Conservation (phyloP, 2,888 invertebrate genomes). For the Stictocephala bisonia region DNA sequence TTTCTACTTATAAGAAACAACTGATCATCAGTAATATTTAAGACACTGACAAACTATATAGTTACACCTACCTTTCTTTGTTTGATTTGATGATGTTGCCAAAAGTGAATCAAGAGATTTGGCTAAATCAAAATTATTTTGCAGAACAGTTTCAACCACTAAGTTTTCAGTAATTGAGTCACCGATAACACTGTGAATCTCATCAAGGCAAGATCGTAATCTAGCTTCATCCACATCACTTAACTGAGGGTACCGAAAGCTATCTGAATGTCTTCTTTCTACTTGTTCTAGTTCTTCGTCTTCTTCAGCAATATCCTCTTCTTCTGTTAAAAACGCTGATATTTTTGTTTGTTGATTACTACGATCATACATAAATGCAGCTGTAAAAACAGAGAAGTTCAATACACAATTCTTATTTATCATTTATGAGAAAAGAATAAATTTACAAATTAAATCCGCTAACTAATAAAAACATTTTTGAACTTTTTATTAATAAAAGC, state of each 20-base stretch:
- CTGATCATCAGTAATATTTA: too few species aligned
- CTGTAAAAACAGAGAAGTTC: slow-evolving; percentile 48
- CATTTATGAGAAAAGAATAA: too few species aligned
- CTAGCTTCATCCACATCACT: slow-evolving; percentile 78
- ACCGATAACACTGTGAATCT: slow-evolving; percentile 82
- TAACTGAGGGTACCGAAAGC: slow-evolving; percentile 66
- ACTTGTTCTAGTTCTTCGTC: slow-evolving; percentile 72
- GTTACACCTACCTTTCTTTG: slow-evolving; percentile 36
- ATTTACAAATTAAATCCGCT: too few species aligned
- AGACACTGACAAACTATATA: too few species aligned
- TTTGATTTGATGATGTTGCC: slow-evolving; percentile 34
- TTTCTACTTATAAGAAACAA: too few species aligned
- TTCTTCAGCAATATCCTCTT: slow-evolving; percentile 76
- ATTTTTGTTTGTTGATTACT: slow-evolving; percentile 72
- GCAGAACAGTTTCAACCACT: slow-evolving; percentile 78
- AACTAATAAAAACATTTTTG: too few species aligned
- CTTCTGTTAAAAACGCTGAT: slow-evolving; percentile 77
- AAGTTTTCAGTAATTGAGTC: slow-evolving; percentile 79
- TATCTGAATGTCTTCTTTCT: slow-evolving; percentile 63
- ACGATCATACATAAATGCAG: slow-evolving; percentile 82
- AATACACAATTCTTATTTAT: neutral
- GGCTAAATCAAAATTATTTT: slow-evolving; percentile 73
- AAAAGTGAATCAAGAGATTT: slow-evolving; percentile 38
- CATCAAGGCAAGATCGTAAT: slow-evolving; percentile 85
- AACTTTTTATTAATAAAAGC: too few species aligned